Conservation (phyloP, 2,113 vertebrate genomes). For the Ceratotherium simum region DNA sequence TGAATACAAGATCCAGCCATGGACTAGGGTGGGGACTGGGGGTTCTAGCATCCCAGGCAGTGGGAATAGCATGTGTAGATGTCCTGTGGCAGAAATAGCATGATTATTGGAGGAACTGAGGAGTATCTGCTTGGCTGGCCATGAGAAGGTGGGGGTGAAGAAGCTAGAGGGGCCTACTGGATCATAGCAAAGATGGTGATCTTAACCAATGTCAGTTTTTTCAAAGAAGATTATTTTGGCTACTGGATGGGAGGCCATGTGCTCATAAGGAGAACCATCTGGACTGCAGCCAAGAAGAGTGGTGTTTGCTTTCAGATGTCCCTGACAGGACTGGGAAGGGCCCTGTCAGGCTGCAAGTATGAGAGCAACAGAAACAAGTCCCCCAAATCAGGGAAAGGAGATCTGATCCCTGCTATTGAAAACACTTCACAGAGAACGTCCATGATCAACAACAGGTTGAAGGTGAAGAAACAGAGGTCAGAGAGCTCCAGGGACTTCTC, state of each 20-base stretch:
- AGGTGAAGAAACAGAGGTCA: neutral
- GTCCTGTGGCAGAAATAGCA: neutral
- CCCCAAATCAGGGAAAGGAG: accelerated
- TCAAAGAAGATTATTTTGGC: neutral
- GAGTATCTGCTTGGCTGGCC: neutral
- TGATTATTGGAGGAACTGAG: neutral
- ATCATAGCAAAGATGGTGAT: neutral
- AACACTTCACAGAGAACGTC: neutral
- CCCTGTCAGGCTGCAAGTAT: neutral
- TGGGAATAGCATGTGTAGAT: neutral
- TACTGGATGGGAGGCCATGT: neutral
- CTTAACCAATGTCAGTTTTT: neutral
- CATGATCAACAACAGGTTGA: neutral
- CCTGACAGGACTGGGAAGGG: neutral
- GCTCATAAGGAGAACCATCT: neutral
- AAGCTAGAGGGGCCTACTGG: accelerated
- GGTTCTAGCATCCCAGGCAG: accelerated
- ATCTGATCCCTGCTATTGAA: too few relatives aligned
- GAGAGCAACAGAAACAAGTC: neutral
- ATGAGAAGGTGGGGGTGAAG: neutral
- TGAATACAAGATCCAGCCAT: neutral
- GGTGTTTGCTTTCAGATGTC: neutral
- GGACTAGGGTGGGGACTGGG: neutral
- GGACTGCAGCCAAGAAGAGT: neutral
- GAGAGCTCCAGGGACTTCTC: neutral